Base-by-base conservation (phyloP, 1,140 invertebrate genomes). In the Archivesica marissinica region DNA sequence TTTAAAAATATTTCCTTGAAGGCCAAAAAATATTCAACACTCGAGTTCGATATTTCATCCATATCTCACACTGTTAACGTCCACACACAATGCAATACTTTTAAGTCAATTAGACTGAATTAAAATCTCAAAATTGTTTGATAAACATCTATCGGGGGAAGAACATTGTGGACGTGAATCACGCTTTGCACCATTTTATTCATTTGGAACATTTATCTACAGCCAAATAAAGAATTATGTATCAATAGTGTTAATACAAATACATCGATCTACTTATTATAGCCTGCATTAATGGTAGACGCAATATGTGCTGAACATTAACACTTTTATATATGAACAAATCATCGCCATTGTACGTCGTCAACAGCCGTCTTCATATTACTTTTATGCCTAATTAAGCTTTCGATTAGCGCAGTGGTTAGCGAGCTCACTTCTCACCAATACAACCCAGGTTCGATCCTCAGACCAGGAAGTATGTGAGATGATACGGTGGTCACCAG, bases 61-160 rank as follows among this genome's bases (percentile, higher is more conserved):
- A 25, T 30, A 59, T 59, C 54, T 30, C 54, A 59, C 7, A 59
- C 3, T 59, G 25, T 30, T 59, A 30, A 30, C 54, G 54, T 30
- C 25, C n/a, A 66, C 33, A 7, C 25, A 66, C 61, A 66, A 66
- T 66, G 35, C 61, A 39, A 47, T 23, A 30, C 41, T 47, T n/a
- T 47, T 23, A 70, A 70, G 47, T 75, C 72, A 75, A 75, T 54
- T 54, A 75, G n/a, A 30, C 20, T 54, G 47, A 52, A 75, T 75
- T 28, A 75, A 75, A 56, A 52, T 75, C 72, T 17, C 33, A 30
- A 75, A 75, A 47, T 54, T 54, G 23, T 50, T 33, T 47, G 72
- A 75, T 75, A 52, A 33, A 30, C 28, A 75, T 75, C 72, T 54
- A 20, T n/a, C n/a, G n/a, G 28, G 25, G 20, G n/a, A 52, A 41